Base-by-base conservation (phyloP, 1,140 invertebrate genomes). In the Vollenhovia emeryi region DNA sequence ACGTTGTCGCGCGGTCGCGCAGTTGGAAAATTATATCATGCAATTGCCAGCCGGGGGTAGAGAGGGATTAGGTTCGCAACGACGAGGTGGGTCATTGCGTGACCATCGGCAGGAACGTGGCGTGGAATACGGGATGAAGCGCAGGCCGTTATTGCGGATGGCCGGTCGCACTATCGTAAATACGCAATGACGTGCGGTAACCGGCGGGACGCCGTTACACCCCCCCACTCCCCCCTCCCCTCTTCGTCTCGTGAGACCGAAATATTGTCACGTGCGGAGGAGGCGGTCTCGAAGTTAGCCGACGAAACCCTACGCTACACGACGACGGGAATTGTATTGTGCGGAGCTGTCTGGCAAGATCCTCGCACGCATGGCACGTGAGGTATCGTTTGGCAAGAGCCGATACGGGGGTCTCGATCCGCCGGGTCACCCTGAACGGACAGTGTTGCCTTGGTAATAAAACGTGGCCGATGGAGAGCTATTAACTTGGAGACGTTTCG, bases 91-190 rank as follows among this genome's bases (percentile, higher is more conserved):
- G 66, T 43, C 64, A 27, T 84, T 27, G 74, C 83, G 83, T 79
- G 83, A 85, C 83, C 52, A 52, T 66, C 59, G 59, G 21, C n/a
- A 1, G 60, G 24, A 36, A 43, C 30, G 43, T 78, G 83, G 55
- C 83, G 83, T 79, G 83, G 83, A 85, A 85, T 85, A 85, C 36
- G 15, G 50, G 48, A 85, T 85, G 73, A 75, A n/a, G n/a, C 57
- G 82, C 57, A 57, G 40, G 59, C 69, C 50, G 64, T 84, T 84
- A 75, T 75, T 43, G 71, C 15, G 57, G 40, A 45, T 36, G 24
- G 57, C 52, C 48, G 60, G 73, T 55, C 55, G 45, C 45, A 45
- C 18, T 43, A 68, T 55, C 62, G 55, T 85, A 85, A 85, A 85
- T 85, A 79, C 75, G 59, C 73, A 85, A 85, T 36, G 83, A 85